Evolutionary conservation across 2,113 vertebrate species (phyloP), one percentile per base, ranked within the genome.

Genomic region (Cavia porcellus): DNA sequence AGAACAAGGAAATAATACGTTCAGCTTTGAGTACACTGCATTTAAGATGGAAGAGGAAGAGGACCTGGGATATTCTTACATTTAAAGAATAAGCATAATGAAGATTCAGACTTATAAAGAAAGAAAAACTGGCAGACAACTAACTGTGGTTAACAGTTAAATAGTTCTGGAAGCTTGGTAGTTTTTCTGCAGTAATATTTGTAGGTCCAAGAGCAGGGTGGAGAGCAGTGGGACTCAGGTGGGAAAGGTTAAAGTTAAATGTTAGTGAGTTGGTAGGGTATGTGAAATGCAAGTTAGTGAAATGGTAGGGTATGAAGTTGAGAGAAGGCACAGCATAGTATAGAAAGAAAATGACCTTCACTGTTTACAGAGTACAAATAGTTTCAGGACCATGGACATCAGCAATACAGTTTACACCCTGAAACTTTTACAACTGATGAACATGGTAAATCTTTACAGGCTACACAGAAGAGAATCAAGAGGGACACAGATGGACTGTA

Each of bases 381-480:
- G 11, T 81, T 83, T 87, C 86, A 96, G 52, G 50, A 94, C 28
- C 35, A 70, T 61, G 50, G 19, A 90, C 42, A 79, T 94, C 50
- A 82, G 30, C 20, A 30, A 7, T n/a, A 19, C 1, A 14, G 0
- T 24, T 61, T 52, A 87, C 7, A 30, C 12, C n/a, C 14, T 14
- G 32, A 32, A 89, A 62, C 15, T 38, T 11, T 30, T 45, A 0
- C 30, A 61, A 52, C 11, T 57, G 5, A 10, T 13, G 12, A 83
- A 32, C n/a, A 28, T 11, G 28, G 17, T 35, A 28, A 61, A 2
- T 20, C 7, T 35, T 70, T 83, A 2, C 28, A 64, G 42, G 15
- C 3, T 28, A n/a, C 57, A n/a, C 35, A 50, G 15, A 70, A 59
- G 28, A 74, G 4, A 55, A 68, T 55, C 22, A 82, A 68, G 25